Base-by-base conservation (phyloP, 2,888 invertebrate genomes). In the Ptychoptera contaminata region DNA sequence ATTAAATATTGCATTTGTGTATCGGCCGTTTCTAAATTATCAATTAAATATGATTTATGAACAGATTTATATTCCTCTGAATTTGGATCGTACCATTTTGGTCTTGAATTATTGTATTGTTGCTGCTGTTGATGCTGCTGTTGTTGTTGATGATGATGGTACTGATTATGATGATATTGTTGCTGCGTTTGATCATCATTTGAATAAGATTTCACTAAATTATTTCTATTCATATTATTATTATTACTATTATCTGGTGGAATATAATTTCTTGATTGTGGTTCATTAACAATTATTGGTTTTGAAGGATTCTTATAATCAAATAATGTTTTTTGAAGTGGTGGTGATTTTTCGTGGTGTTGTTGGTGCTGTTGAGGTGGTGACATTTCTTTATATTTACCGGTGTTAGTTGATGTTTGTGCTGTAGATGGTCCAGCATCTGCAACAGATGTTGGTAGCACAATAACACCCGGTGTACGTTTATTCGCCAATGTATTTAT, bases 11-110 rank as follows among this genome's bases (percentile, higher is more conserved):
- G 78, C 47, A 83, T 59, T 52, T 81, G 76, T 47, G 71, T 69
- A 63, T 83, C 83, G 1, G 77, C 78, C 42, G 72, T 69, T 56
- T 77, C 77, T 48, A 82, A 76, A 49, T 79, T 75, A 52, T 75
- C 67, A 49, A 83, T 62, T 46, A 80, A 58, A 49, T 72, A 67
- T 40, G 76, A 76, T 58, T 76, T 75, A 40, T 73, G 73, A 15
- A 74, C 48, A 75, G 35, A 35, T 35, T 42, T 16, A 42, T 42
- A 35, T 34, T 42, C 16, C 12, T 35, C 76, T 2, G 71, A 68
- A 48, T 62, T 66, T 37, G 71, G 71, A 52, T 74, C 70, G 50
- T 76, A 75, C 75, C 76, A 76, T 6, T 63, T 51, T 1, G 76
- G 74, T 47, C 68, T 57, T 23, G 23, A 23, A 23, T 23, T 23